Evolutionary conservation across 2,888 invertebrate species (phyloP).

Genomic region (Brachylomia viminalis): DNA sequence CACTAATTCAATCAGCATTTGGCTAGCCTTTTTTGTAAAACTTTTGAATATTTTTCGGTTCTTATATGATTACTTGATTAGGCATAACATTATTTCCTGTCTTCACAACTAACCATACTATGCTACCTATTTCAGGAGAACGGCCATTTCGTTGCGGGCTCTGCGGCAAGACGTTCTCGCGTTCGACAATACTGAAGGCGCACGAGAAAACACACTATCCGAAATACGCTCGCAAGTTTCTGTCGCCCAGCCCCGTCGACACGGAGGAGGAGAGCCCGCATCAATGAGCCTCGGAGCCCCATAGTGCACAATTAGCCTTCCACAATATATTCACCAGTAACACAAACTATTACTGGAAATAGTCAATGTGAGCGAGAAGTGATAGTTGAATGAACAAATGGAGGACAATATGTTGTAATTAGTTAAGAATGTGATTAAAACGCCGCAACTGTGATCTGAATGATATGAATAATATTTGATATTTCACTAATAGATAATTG

Average conservation of each 20-base stretch:
- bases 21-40: neutral
- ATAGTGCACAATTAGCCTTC: constrained; percentile 78
- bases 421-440: constrained; percentile 91
- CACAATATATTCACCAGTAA: constrained; percentile 78
- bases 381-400: constrained; percentile 86
- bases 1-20: neutral
- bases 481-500: constrained; percentile 90
- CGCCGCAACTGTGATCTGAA: constrained; percentile 91
- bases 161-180: constrained; percentile 97
- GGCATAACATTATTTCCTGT: neutral
- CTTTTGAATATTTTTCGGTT: neutral
- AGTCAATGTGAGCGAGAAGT: constrained; percentile 82
- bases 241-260: constrained; percentile 96
- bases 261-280: constrained; percentile 95
- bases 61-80: neutral
- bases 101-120: neutral
- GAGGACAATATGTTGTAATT: constrained; percentile 90
- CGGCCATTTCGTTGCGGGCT: constrained; percentile 96
- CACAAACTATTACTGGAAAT: constrained; percentile 76
- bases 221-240: constrained; percentile 96
- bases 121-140: constrained; percentile 91
- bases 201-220: constrained; percentile 98
- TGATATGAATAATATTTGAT: constrained; percentile 91
- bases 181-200: constrained; percentile 97
- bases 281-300: constrained; percentile 86